Evolutionary conservation across 1,140 invertebrate genomes (phyloP), one percentile per base, ranked within the genome.

Genomic region (Idris sp.): DNA sequence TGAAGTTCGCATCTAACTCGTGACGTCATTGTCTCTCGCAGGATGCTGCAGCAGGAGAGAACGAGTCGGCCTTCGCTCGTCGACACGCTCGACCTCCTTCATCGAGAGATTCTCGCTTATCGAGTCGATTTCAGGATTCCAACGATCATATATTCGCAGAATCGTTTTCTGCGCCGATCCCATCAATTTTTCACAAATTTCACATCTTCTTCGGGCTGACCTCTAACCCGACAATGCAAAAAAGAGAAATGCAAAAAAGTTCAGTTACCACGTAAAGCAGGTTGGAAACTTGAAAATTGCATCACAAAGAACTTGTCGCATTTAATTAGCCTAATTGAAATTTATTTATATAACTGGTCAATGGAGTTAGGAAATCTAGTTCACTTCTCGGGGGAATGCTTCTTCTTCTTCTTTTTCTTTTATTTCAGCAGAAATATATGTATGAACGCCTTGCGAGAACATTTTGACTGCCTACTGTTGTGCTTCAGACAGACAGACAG

Each of bases 41-140:
- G 15, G 15, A 40, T 6, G 40, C 33, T 14, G 31, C 40, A 53
- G 31, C 7, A 48, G 46, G 62, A 74, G 54, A 67, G 61, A 74
- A 74, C 61, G 56, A 74, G 46, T 74, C 41, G 71, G 62, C 71
- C 71, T 74, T 74, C 71, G 56, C 40, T 46, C 30, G 30, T 49
- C 72, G 56, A 62, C 72, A 68, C 62, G 72, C 72, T 62, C 72
- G 72, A 68, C 62, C 72, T 68, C 62, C 54, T 74, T 68, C 56
- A 31, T 58, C 56, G 62, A 49, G 61, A 54, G 68, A 72, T 62
- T 49, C 48, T 72, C 51, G 49, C 56, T 74, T 74, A 68, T 74
- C 72, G 53, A 44, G 36, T 40, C 36, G 72, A 62, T 68, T 74
- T 74, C 62, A 58, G 56, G 36, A 64, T 68, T 51, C 56, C 46